Conservation (phyloP, 1,140 invertebrate species). For the Dryas iulia region DNA sequence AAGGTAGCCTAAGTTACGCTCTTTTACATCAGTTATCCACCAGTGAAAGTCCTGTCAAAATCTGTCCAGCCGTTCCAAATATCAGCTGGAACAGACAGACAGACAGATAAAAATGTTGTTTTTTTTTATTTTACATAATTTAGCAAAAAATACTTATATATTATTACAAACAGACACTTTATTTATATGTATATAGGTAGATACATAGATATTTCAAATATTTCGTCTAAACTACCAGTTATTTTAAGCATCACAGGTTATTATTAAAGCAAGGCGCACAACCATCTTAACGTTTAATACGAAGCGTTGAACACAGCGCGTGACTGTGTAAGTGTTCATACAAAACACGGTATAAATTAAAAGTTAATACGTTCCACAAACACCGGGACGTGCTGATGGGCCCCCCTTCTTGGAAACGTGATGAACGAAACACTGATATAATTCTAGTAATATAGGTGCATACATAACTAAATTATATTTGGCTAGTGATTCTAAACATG, state of each 20-base stretch:
- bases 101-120: too few species aligned
- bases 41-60: too few species aligned
- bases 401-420: background rate
- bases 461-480: background rate
- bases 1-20: too few species aligned
- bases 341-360: slow-evolving; percentile 4
- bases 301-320: background rate
- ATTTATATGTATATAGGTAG: too few species aligned
- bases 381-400: slow-evolving; percentile 15
- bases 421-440: background rate
- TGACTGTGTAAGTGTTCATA: background rate
- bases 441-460: background rate
- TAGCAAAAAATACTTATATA: too few species aligned
- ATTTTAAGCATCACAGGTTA: background rate
- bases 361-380: slow-evolving; percentile 14
- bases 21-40: too few species aligned
- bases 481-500: background rate
- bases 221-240: background rate
- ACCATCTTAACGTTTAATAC: background rate
- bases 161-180: too few species aligned
- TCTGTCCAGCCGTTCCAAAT: too few species aligned
- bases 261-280: background rate
- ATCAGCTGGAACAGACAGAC: too few species aligned
- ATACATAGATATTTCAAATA: background rate
- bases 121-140: too few species aligned